Base-by-base conservation (phyloP, 2,113 vertebrate species). In the Ascaphus truei region DNA sequence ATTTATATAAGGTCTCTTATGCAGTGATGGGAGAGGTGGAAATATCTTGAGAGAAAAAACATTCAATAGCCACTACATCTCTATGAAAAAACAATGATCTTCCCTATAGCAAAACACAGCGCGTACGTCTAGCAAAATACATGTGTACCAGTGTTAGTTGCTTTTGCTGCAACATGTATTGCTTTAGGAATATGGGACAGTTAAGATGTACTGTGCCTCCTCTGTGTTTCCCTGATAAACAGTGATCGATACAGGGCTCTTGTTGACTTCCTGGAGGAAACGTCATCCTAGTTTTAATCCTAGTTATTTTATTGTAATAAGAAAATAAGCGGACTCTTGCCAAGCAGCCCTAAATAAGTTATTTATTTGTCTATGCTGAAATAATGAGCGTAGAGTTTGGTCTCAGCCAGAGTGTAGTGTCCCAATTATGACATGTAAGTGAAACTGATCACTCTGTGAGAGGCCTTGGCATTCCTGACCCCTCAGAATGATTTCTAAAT, bases 401-500 rank as follows among this genome's bases (percentile, higher is more conserved):
- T n/a, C n/a, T n/a, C n/a, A n/a, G n/a, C n/a, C n/a, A 33, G 22
- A 63, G 27, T 66, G 9, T 48, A 26, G 29, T 58, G 53, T 68
- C 53, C 53, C 52, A 58, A 57, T 68, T 68, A 48, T 58, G 20
- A 58, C 39, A 68, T 68, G 53, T 68, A 68, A 47, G 53, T 58
- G 41, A 68, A 58, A 68, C 52, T 41, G 22, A 68, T 48, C 65
- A 48, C 39, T 12, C 39, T 34, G 52, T 57, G 53, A 25, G 39
- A 53, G 37, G 39, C 13, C 53, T 30, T 68, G 65, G 37, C 65
- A 34, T 68, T 41, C 34, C 12, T 68, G 52, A 68, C 65, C 65
- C 58, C 58, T 58, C 52, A 27, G 65, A 58, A 58, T 58, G 37
- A 53, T 68, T 68, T 58, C 65, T 68, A 68, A 68, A 68, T 68